Evolutionary conservation across 30 jellyfish, hydroid and myxozoan species (phyloP).

Genomic region (Kudoa iwatai): DNA sequence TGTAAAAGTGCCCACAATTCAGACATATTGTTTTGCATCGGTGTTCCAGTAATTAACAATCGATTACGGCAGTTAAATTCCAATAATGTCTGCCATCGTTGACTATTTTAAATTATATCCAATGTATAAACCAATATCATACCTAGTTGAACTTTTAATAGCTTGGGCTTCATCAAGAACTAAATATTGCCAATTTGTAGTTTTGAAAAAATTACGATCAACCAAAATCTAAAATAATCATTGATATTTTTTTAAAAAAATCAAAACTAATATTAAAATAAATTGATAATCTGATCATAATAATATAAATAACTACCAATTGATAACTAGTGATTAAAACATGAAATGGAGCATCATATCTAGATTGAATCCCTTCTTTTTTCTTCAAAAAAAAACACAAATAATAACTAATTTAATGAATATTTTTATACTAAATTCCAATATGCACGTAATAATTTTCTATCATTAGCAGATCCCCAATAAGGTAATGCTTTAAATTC

Average conservation of each 20-base stretch:
- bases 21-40: slow-evolving; percentile 86
- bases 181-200: slow-evolving; percentile 67
- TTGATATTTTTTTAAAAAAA: not conserved
- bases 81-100: slow-evolving; percentile 57
- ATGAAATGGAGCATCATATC: slow-evolving; percentile 65
- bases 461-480: slow-evolving; percentile 88
- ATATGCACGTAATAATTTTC: slow-evolving; percentile 25
- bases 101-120: no score
- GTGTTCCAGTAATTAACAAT: slow-evolving; percentile 65
- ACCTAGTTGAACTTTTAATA: slow-evolving; percentile 77
- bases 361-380: slow-evolving; percentile 10
- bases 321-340: slow-evolving; percentile 76
- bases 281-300: not conserved
- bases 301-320: slow-evolving; percentile 9
- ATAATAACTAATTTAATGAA: no score
- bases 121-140: no score
- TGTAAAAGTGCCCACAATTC: slow-evolving; percentile 92
- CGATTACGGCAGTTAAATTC: slow-evolving; percentile 84
- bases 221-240: slow-evolving; percentile 21
- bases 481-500: slow-evolving; percentile 83
- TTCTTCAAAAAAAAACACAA: no score
- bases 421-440: slow-evolving; percentile 41
- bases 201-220: slow-evolving; percentile 51
- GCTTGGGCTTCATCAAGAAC: slow-evolving; percentile 94
- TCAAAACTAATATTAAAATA: not conserved